phyloP scores from a whole-genome alignment of 2,888 invertebrate species.

The Pammene aurita region DNA sequence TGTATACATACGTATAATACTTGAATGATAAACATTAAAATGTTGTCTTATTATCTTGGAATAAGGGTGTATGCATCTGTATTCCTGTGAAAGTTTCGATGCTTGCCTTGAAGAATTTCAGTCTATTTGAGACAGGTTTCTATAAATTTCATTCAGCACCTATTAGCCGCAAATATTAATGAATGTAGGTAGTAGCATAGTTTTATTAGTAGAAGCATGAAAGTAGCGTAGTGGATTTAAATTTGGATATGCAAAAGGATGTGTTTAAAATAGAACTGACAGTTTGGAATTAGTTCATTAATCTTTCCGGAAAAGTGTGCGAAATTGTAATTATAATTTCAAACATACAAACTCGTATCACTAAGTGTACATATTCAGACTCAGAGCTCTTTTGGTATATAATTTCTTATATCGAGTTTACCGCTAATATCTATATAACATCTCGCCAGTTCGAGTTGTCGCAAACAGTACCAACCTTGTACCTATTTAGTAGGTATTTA shows the following conservation, averaged over 20 bases:
- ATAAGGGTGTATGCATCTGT: neutral
- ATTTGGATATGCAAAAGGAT: neutral
- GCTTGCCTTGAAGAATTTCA: constrained; percentile 12
- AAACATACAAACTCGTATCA: no score
- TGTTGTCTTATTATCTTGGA: neutral
- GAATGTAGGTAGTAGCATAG: constrained; percentile 15
- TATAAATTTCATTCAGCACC: constrained; percentile 4
- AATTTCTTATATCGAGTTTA: no score
- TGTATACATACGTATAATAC: neutral
- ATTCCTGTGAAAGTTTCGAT: neutral
- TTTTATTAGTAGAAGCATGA: constrained; percentile 16
- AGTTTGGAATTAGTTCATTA: no score
- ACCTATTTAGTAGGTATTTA: constrained; percentile 46
- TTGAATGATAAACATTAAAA: neutral
- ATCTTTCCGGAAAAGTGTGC: no score
- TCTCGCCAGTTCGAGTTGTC: constrained; percentile 24
- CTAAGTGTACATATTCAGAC: no score
- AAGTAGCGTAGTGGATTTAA: neutral
- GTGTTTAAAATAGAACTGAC: neutral
- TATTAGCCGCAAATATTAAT: neutral
- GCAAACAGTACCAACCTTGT: constrained; percentile 28
- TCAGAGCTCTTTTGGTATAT: no score
- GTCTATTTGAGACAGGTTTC: neutral
- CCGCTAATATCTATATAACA: no score
- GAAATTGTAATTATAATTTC: no score